Evolutionary conservation across 2,888 invertebrate genomes (phyloP).

Genomic region (Arge pagana): DNA sequence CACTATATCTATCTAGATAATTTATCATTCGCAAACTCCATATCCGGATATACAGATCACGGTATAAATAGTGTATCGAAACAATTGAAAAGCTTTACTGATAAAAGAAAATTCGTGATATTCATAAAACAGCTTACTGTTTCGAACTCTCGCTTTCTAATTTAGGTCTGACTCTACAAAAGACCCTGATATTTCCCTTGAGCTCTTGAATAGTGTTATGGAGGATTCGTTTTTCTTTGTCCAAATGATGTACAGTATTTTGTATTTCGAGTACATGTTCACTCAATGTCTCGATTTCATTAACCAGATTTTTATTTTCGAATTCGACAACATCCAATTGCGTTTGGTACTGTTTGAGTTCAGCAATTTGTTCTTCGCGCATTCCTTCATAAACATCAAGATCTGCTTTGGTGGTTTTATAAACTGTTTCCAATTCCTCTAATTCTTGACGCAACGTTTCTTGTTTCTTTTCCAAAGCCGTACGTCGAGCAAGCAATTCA

Average conservation of each 20-base stretch:
- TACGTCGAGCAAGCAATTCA: conserved; percentile 58
- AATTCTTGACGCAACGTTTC: conserved; percentile 38
- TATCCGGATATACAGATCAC: too few species aligned
- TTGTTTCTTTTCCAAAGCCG: conserved; percentile 55
- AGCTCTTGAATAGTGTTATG: conserved; percentile 77
- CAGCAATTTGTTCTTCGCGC: conserved; percentile 56
- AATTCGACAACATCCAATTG: conserved; percentile 44
- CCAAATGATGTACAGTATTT: conserved; percentile 60
- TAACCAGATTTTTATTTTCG: conserved; percentile 39
- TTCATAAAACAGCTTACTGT: conserved; percentile 42
- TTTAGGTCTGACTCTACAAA: conserved; percentile 76
- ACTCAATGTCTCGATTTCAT: conserved; percentile 34
- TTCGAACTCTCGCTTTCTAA: conserved; percentile 65
- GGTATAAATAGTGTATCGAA: too few species aligned
- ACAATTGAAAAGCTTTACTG: neutral
- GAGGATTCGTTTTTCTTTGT: conserved; percentile 65
- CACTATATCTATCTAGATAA: too few species aligned
- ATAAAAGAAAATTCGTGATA: neutral
- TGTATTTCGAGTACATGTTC: conserved; percentile 59
- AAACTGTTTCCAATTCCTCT: conserved; percentile 60
- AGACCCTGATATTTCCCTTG: conserved; percentile 80
- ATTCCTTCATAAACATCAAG: conserved; percentile 60
- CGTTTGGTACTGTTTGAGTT: conserved; percentile 30
- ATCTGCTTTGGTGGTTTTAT: conserved; percentile 34
- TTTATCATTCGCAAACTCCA: too few species aligned